Evolutionary conservation across 2,113 vertebrate species (phyloP).

Genomic region (Seriola aureovittata): DNA sequence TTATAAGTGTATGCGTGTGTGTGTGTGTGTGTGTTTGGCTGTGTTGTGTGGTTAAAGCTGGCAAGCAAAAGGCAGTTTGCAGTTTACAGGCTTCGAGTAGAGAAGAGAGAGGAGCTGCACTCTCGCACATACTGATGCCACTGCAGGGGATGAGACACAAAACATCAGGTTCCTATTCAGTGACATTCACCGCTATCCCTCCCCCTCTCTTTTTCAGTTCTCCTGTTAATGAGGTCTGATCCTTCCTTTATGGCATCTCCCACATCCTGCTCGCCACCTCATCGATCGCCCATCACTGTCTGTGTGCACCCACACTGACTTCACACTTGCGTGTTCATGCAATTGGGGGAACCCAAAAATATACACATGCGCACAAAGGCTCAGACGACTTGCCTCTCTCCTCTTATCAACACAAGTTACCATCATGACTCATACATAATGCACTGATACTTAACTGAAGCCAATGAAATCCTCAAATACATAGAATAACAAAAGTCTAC

Average conservation of each 20-base stretch:
- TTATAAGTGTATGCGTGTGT: conserved; percentile 19
- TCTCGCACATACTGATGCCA: conserved; percentile 73
- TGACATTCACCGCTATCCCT: conserved; percentile 1
- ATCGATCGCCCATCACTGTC: not conserved
- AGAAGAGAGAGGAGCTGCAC: conserved; percentile 51
- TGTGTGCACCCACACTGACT: not conserved
- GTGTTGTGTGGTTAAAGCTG: conserved; percentile 35
- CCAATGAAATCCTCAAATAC: not conserved
- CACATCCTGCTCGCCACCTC: not conserved
- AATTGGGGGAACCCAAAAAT: not conserved
- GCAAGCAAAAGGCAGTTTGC: conserved; percentile 45
- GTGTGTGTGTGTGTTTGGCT: conserved; percentile 23
- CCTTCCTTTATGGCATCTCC: conserved; percentile 2
- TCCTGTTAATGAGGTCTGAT: conserved; percentile 38
- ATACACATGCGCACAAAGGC: not conserved
- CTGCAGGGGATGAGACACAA: conserved; percentile 39
- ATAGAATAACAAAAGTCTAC: too few relatives aligned
- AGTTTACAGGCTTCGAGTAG: conserved; percentile 61
- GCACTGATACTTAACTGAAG: not conserved
- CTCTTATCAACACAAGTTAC: not conserved
- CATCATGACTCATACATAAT: not conserved
- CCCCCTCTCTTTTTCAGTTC: not conserved
- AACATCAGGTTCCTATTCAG: conserved; percentile 26
- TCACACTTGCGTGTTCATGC: not conserved
- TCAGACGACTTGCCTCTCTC: not conserved